A percentile compares a stretch with the other conserved stretches of the same genome.
These are phyloP conservation scores for Choloepus hoffmanni DNA, from an alignment of 2,113 vertebrate species.

Conservation along the genomic window DNA sequence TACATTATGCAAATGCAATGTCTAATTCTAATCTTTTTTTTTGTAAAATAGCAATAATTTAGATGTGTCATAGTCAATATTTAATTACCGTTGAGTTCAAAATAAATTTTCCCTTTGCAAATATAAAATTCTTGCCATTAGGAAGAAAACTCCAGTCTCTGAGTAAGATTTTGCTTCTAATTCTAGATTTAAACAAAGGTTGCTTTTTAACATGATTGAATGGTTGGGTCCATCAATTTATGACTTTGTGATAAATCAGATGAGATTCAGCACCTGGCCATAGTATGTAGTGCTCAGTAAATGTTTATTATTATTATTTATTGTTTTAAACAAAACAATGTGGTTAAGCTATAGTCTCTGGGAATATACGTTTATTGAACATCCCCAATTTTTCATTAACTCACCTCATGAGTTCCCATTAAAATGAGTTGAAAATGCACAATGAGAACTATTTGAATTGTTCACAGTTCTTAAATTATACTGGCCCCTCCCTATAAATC, in stretches of 20 bases:
- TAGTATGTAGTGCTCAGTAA: neutral
- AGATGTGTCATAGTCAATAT: slow-evolving; percentile 64
- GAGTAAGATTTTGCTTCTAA: slow-evolving; percentile 47
- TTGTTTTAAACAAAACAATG: slow-evolving; percentile 56
- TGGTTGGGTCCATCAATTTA: neutral
- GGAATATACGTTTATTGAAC: neutral
- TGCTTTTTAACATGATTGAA: slow-evolving; percentile 52
- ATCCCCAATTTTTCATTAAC: slow-evolving; percentile 31
- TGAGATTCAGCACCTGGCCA: neutral
- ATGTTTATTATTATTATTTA: neutral
- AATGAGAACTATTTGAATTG: slow-evolving; percentile 24
- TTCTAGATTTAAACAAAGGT: slow-evolving; percentile 50
- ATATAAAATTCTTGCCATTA: slow-evolving; percentile 56
- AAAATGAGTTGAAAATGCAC: neutral
- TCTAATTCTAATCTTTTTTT: slow-evolving; percentile 57
- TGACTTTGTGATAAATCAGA: slow-evolving; percentile 37
- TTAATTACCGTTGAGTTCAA: slow-evolving; percentile 65
- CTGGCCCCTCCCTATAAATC: neutral
- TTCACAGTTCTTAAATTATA: neutral
- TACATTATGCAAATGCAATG: slow-evolving; percentile 12
- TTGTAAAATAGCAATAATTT: slow-evolving; percentile 62
- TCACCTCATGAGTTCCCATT: neutral
- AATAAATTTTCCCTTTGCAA: slow-evolving; percentile 60
- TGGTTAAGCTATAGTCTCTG: neutral
- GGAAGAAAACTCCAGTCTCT: slow-evolving; percentile 56